Percentiles rank a stretch among this genome's conserved stretches.
These are phyloP conservation scores for Exocentrus adspersus DNA, from an alignment of 2,888 invertebrate genomes.

Conservation along the genomic window DNA sequence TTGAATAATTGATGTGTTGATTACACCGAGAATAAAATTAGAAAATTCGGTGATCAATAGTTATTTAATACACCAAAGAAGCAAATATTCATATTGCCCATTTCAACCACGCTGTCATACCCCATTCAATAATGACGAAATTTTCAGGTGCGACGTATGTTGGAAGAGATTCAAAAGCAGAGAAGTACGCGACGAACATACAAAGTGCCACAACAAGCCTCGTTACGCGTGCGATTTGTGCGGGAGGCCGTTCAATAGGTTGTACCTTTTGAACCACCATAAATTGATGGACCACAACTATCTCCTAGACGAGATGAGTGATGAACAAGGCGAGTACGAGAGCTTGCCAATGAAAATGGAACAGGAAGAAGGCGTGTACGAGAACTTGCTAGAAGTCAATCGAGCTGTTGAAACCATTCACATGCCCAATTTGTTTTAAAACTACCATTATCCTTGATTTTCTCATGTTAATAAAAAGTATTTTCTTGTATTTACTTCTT, in stretches of 20 bases:
- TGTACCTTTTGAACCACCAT: conserved; percentile 39
- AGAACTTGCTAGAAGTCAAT: conserved; percentile 32
- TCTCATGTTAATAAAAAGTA: too few relatives aligned
- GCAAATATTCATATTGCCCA: too few relatives aligned
- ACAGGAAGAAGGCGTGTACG: conserved; percentile 36
- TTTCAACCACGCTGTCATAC: too few relatives aligned
- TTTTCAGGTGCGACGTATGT: neutral
- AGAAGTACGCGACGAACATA: conserved; percentile 37
- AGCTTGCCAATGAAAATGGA: conserved; percentile 35
- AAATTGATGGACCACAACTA: conserved; percentile 34
- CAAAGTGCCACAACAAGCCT: conserved; percentile 34
- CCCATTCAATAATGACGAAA: neutral
- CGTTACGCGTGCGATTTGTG: conserved; percentile 40
- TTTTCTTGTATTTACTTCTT: too few relatives aligned
- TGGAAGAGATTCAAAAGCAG: conserved; percentile 22
- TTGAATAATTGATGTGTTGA: too few relatives aligned
- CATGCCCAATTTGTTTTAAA: too few relatives aligned
- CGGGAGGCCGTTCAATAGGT: conserved; percentile 37
- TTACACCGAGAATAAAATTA: too few relatives aligned
- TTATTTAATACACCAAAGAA: too few relatives aligned
- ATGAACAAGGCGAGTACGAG: conserved; percentile 36
- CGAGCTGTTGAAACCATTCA: too few relatives aligned
- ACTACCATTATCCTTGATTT: too few relatives aligned
- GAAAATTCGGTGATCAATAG: too few relatives aligned
- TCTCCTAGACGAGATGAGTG: conserved; percentile 33